These are phyloP conservation scores for Microdon myrmicae DNA, from an alignment of 2,888 invertebrate genomes.

Conservation along the genomic window DNA sequence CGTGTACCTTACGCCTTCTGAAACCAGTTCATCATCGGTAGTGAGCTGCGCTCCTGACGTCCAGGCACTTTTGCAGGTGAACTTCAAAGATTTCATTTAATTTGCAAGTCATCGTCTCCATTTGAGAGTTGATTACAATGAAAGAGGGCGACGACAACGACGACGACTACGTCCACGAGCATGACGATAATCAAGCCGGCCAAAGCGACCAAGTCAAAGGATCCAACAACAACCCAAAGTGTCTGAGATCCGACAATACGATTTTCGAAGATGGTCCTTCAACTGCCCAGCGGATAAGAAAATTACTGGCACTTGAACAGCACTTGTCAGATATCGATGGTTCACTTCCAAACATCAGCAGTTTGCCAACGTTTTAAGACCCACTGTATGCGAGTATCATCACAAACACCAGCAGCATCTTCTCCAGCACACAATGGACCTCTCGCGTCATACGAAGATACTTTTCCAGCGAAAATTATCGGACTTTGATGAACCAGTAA, in stretches of 20 bases:
- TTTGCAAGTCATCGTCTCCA: constrained; percentile 52
- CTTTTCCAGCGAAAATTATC: constrained; percentile 24
- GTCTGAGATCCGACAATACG: constrained; percentile 8
- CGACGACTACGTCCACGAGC: constrained; percentile 7
- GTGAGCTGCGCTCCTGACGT: constrained; percentile 19
- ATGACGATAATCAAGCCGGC: not conserved
- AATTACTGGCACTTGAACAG: constrained; percentile 51
- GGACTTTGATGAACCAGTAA: constrained; percentile 12
- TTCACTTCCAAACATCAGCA: constrained; percentile 46
- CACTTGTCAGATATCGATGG: constrained; percentile 50
- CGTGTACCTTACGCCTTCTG: constrained; percentile 19
- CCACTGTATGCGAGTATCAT: not conserved
- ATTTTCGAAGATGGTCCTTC: constrained; percentile 40
- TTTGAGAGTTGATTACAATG: constrained; percentile 49
- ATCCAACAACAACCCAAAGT: constrained; percentile 21
- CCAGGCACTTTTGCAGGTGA: constrained; percentile 45
- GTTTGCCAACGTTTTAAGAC: constrained; percentile 10
- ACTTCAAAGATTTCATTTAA: constrained; percentile 51
- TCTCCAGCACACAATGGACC: not conserved
- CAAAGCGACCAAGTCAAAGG: constrained; percentile 19
- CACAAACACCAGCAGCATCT: constrained; percentile 15
- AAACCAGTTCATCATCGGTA: constrained; percentile 52
- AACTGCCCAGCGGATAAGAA: constrained; percentile 48
- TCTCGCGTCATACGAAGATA: constrained; percentile 13
- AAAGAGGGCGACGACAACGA: constrained; percentile 23